Evolutionary conservation across 2,888 invertebrate genomes (phyloP).

Genomic region (Agrochola circellaris): DNA sequence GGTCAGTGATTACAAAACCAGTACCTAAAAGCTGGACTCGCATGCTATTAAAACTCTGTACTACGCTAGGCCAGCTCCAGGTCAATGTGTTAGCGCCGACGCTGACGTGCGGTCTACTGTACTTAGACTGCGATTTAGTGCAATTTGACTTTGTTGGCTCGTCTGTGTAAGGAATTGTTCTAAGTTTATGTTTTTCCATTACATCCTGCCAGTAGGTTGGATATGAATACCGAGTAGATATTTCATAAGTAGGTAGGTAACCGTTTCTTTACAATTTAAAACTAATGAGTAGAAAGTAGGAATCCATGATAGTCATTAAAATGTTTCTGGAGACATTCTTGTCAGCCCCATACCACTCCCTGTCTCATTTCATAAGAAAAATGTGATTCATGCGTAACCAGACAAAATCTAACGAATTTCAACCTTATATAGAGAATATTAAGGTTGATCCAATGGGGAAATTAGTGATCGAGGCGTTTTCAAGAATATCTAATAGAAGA

Average conservation of each 20-base stretch:
- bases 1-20: neutral
- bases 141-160: neutral
- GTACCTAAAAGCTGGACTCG: neutral
- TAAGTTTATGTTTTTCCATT: neutral
- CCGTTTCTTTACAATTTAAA: slow-evolving; percentile 27
- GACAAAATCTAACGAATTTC: slow-evolving; percentile 13
- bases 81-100: neutral
- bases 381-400: slow-evolving; percentile 40
- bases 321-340: slow-evolving; percentile 64
- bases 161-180: neutral
- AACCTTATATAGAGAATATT: neutral
- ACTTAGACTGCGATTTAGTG: neutral
- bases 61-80: neutral
- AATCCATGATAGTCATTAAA: slow-evolving; percentile 68
- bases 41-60: neutral
- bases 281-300: slow-evolving; percentile 59
- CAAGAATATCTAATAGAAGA: slow-evolving; percentile 58
- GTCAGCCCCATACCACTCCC: slow-evolving; percentile 50
- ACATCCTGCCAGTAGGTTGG: neutral
- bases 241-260: neutral
- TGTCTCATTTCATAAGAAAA: slow-evolving; percentile 59
- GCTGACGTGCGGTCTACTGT: neutral
- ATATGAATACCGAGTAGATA: neutral
- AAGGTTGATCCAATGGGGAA: slow-evolving; percentile 20
- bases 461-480: slow-evolving; percentile 27